Conservation (phyloP, 2,113 vertebrate species). For the Serinus canaria region DNA sequence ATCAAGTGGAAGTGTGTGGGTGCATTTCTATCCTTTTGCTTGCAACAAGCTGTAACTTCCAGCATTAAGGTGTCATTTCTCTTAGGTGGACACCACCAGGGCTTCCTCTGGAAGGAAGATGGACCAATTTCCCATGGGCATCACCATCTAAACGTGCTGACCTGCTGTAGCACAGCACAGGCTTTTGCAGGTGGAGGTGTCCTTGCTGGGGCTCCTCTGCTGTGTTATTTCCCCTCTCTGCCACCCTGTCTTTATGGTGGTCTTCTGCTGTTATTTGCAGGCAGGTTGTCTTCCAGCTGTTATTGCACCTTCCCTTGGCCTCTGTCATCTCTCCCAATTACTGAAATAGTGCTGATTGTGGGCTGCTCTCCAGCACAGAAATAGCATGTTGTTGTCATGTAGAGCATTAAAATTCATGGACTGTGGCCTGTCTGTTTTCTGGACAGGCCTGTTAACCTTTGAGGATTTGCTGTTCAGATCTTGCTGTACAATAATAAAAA, state of each 20-base stretch:
- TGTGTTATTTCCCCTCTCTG: background rate
- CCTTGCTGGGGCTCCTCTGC: background rate
- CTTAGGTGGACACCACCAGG: background rate
- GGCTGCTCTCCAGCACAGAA: constrained; percentile 49
- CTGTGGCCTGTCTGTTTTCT: constrained; percentile 13
- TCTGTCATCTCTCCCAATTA: constrained; percentile 48
- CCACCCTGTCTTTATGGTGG: background rate
- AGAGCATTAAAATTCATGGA: constrained; percentile 63
- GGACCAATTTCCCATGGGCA: background rate
- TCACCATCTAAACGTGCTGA: background rate
- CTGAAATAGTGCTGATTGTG: constrained; percentile 24
- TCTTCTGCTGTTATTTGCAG: background rate
- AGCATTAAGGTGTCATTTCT: background rate
- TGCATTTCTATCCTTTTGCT: background rate
- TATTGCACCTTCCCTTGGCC: constrained; percentile 40
- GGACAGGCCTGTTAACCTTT: constrained; percentile 61
- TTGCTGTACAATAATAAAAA: constrained; percentile 45
- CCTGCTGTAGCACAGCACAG: background rate
- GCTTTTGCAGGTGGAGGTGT: background rate
- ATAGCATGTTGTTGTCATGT: constrained; percentile 55
- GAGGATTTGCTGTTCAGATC: constrained; percentile 8
- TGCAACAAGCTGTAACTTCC: background rate
- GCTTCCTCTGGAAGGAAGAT: background rate
- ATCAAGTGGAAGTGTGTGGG: background rate
- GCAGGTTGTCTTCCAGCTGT: background rate